Conservation (phyloP, 2,797 vertebrate species). For the Echiichthys vipera region DNA sequence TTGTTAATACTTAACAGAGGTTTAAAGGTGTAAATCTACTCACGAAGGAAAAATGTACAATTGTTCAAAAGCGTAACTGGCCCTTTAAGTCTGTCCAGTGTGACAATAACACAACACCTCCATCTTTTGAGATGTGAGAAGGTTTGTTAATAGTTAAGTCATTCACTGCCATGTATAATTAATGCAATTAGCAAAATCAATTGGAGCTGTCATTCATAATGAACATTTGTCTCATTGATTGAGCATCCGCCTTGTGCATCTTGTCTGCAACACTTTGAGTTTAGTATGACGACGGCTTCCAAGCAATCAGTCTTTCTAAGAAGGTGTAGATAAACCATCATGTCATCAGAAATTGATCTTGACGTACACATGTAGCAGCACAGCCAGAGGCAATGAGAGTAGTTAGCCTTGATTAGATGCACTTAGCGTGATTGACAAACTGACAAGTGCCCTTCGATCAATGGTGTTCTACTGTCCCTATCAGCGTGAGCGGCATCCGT, state of each 20-base stretch:
- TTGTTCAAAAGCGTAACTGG: background rate
- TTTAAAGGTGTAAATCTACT: background rate
- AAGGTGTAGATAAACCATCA: slow-evolving; percentile 69
- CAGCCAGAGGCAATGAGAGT: slow-evolving; percentile 61
- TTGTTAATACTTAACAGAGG: background rate
- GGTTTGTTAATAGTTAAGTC: slow-evolving; percentile 43
- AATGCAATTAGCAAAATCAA: slow-evolving; percentile 55
- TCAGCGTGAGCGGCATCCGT: slow-evolving; percentile 58
- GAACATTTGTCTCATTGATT: slow-evolving; percentile 26
- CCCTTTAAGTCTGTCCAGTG: background rate
- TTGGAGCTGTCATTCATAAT: slow-evolving; percentile 32
- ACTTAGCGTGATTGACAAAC: slow-evolving; percentile 82
- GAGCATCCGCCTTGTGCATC: slow-evolving; percentile 37
- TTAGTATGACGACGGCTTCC: slow-evolving; percentile 42
- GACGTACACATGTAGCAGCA: slow-evolving; percentile 48
- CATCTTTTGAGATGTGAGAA: slow-evolving; percentile 19
- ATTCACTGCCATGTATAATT: slow-evolving; percentile 52
- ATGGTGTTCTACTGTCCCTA: slow-evolving; percentile 65
- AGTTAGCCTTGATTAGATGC: slow-evolving; percentile 80
- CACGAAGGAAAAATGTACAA: background rate
- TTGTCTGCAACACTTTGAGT: slow-evolving; percentile 44
- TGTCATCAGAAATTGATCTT: slow-evolving; percentile 75
- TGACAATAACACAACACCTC: slow-evolving; percentile 6
- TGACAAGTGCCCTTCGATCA: slow-evolving; percentile 72
- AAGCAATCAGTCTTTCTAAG: slow-evolving; percentile 59